Base-by-base conservation (phyloP, 37 sponge, comb jelly and placozoan genomes). In the Lycopodina hypogea region DNA sequence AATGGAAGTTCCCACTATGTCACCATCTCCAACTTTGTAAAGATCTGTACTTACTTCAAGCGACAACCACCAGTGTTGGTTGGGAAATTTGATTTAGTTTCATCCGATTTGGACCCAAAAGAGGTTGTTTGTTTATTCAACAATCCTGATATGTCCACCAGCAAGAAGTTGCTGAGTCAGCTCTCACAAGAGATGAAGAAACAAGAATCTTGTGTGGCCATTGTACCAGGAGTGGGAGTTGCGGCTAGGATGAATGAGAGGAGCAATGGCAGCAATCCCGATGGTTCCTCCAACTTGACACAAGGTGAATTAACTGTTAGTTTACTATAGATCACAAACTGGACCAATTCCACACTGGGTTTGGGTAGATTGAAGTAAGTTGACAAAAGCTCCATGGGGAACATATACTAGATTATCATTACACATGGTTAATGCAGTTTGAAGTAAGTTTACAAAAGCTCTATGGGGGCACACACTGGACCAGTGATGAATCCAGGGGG, bases 1-100 rank as follows among this genome's bases (percentile, higher is more conserved):
- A 79, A 65, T 23, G 86, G 79, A 7, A 60, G 79, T 19, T 85
- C 86, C 22, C 86, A 85, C 34, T 85, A 78, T 34, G 30, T 85
- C 55, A 78, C 79, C 9, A 64, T 85, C 34, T n/a, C 41, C 35
- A 80, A 85, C 35, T 85, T 85, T 35, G 33, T 85, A 50, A 78
- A 78, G 50, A 67, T 85, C 21, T 85, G 86, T 33, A 48, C 7
- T 18, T 85, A 85, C 48, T 85, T 78, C 39, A 58, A 73, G 63
- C 51, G 56, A 30, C 37, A 34, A 6, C 68, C 74, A 23, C 86
- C 86, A 0, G 52, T 26, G 19, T 72, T 60, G 9, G 3, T 85
- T 12, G 15, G 41, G 3, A 65, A 55, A 7, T 85, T 85, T 51
- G 38, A 48, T 56, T 30, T 61, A 38, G 40, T 85, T 35, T 72